Evolutionary conservation across 2,888 invertebrate species (phyloP).

Genomic region (Pyrrhosoma nymphula): DNA sequence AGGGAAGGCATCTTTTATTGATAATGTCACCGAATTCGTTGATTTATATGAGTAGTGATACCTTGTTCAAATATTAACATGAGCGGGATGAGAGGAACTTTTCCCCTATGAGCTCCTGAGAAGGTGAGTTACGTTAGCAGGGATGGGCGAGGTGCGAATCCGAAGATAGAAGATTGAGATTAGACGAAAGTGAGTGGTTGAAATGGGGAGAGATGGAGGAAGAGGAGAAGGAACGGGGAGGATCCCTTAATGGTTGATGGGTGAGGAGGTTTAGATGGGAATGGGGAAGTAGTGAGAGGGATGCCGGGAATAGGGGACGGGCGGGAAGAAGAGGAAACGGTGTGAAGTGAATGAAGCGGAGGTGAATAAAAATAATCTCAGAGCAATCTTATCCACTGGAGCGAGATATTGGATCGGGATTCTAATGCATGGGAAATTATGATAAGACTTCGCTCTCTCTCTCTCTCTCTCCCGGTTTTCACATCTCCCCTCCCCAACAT

Average conservation of each 20-base stretch:
- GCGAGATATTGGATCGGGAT: slow-evolving; percentile 59
- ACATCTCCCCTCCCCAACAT: background rate
- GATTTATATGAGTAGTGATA: no score
- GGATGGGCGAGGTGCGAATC: background rate
- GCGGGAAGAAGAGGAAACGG: background rate
- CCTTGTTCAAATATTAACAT: no score
- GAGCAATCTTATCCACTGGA: slow-evolving; percentile 59
- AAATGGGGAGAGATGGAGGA: background rate
- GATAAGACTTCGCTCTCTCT: slow-evolving; percentile 29
- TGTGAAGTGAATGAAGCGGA: slow-evolving; percentile 6
- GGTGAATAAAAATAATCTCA: slow-evolving; percentile 47
- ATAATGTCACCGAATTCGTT: no score
- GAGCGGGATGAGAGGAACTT: no score
- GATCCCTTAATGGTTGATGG: background rate
- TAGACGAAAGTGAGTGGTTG: no score
- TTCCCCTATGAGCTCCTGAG: no score
- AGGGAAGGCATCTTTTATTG: no score
- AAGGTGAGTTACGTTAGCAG: background rate
- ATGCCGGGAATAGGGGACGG: background rate
- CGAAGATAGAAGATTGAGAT: background rate
- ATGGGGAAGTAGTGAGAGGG: background rate
- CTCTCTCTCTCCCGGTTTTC: background rate
- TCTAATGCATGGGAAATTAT: slow-evolving; percentile 65
- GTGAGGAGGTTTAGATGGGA: no score
- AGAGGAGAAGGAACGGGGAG: background rate